Conservation (phyloP, 1,140 invertebrate species). For the Micrasema longulum region DNA sequence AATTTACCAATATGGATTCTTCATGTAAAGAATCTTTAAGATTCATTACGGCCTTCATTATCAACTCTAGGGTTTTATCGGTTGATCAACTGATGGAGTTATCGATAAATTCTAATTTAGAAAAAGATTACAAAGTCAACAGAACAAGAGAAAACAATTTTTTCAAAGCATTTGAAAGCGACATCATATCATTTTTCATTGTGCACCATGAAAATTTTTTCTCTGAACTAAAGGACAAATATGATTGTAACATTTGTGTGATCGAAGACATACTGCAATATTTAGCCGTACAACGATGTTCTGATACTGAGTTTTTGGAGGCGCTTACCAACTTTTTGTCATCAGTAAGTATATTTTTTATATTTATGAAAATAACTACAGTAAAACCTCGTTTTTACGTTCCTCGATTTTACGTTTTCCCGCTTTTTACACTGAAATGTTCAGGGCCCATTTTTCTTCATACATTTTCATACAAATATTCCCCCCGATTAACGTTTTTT, state of each 20-base stretch:
- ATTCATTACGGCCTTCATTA: neutral
- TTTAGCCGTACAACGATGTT: neutral
- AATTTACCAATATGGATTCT: neutral
- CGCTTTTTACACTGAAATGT: no score
- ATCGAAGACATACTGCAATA: constrained; percentile 32
- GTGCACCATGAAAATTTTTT: constrained; percentile 24
- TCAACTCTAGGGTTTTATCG: neutral
- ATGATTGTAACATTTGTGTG: neutral
- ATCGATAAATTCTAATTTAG: neutral
- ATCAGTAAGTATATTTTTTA: neutral
- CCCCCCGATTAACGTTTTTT: neutral
- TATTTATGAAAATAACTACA: no score
- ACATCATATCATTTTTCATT: constrained; percentile 28
- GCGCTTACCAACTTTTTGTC: constrained; percentile 7
- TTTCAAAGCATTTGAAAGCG: constrained; percentile 9
- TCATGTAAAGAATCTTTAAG: neutral
- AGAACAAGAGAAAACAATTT: neutral
- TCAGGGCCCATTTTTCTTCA: no score
- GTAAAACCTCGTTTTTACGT: no score
- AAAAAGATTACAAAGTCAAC: neutral
- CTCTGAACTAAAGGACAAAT: neutral
- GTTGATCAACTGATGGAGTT: neutral
- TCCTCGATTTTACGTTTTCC: no score
- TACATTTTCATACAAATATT: no score
- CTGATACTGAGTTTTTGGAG: constrained; percentile 7